Conservation (phyloP, 1,140 invertebrate genomes). For the Diabrotica virgifera region DNA sequence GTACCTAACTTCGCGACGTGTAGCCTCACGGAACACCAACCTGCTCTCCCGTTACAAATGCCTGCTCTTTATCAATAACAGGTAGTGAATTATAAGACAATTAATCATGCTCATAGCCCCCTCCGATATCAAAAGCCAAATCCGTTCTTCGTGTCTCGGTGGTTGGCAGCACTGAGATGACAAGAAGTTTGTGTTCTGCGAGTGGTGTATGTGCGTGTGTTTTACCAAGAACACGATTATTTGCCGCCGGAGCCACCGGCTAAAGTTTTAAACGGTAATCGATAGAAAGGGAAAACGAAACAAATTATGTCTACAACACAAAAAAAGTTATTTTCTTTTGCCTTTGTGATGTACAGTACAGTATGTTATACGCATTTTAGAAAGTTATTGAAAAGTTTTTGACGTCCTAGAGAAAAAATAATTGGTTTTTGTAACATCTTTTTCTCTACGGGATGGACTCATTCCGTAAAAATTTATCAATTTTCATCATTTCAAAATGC, state of each 20-base stretch:
- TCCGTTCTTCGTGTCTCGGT: neutral
- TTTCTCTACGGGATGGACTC: too few species aligned
- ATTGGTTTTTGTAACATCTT: too few species aligned
- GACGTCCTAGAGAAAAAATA: too few species aligned
- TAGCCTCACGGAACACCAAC: neutral
- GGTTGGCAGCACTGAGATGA: neutral
- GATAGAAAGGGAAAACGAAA: neutral
- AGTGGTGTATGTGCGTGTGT: neutral
- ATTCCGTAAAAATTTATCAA: too few species aligned
- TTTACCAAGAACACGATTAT: neutral
- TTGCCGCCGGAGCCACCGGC: neutral
- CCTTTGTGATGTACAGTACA: too few species aligned
- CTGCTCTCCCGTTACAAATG: slow-evolving; percentile 4
- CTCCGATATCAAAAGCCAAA: slow-evolving; percentile 4
- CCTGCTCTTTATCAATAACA: slow-evolving; percentile 17
- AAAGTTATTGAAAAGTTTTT: too few species aligned
- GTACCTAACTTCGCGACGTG: neutral
- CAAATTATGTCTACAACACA: neutral
- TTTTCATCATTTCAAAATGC: too few species aligned
- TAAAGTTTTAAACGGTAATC: neutral
- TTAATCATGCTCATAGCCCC: slow-evolving; percentile 15
- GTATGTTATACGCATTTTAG: too few species aligned
- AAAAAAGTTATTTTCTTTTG: too few species aligned
- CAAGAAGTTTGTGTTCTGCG: neutral
- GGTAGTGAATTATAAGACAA: slow-evolving; percentile 20